These are phyloP conservation scores for Peromyscus eremicus DNA, from an alignment of 2,797 vertebrate species.

Conservation along the genomic window DNA sequence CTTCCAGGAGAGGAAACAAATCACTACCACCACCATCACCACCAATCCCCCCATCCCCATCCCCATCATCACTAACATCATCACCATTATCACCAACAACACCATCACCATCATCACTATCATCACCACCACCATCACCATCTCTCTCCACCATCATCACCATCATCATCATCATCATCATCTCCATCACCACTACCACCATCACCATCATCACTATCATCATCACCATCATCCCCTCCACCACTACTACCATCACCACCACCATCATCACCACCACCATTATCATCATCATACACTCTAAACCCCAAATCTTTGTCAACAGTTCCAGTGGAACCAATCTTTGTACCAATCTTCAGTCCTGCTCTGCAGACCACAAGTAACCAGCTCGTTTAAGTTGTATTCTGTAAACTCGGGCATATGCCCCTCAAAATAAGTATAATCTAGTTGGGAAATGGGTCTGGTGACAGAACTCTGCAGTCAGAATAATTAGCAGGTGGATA, in stretches of 20 bases:
- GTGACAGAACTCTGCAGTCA: neutral
- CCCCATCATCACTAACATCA: too few relatives aligned
- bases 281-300: neutral
- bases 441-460: neutral
- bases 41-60: neutral
- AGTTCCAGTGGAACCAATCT: neutral
- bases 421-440: neutral
- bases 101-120: too few relatives aligned
- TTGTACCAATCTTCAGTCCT: neutral
- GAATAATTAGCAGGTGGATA: neutral
- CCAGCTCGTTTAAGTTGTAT: neutral
- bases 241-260: too few relatives aligned
- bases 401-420: neutral
- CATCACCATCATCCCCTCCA: too few relatives aligned
- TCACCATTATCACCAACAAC: too few relatives aligned
- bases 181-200: neutral
- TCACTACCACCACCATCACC: slow-evolving; percentile 88
- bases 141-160: too few relatives aligned
- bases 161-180: neutral
- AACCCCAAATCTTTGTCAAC: neutral
- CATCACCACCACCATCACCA: slow-evolving; percentile 88
- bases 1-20: slow-evolving; percentile 94
- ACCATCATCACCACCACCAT: neutral
- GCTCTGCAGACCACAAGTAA: neutral
- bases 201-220: neutral